Base-by-base conservation (phyloP, 2,113 vertebrate species). In the Myrmecobius fasciatus region DNA sequence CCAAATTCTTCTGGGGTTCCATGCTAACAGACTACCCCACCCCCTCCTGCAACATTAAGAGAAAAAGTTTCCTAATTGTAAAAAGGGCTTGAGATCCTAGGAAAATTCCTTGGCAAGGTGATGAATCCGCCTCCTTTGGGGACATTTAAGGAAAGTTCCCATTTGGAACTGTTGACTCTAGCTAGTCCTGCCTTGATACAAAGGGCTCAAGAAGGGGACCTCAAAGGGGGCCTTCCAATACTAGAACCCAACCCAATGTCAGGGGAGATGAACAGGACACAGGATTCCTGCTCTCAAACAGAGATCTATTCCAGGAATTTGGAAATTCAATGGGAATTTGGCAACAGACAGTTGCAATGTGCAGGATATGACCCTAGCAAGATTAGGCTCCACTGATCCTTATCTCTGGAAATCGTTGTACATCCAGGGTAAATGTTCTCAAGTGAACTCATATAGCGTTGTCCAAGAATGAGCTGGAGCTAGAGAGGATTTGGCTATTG, bases 341-440 rank as follows among this genome's bases (percentile, higher is more conserved):
- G 60, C 53, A 95, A 91, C 43, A 96, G 91, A 91, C 4, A 52
- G 89, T 89, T 94, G 47, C 10, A 52, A 54, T 28, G 49, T 88
- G 14, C 49, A 91, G 93, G 94, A 89, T 90, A 91, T 54, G 31
- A 92, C 93, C 67, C 47, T 67, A 31, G 83, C 9, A 47, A 88
- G 36, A 88, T 89, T 51, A 89, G 36, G 36, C 26, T 8, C 10
- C 90, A 92, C 52, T 93, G 46, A 90, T 94, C 96, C 91, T 95
- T 93, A 96, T 83, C 46, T 93, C 67, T 83, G 67, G 20, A 24
- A 51, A 0, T 90, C 36, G 48, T 93, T 96, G 96, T 96, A 93
- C 0, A 95, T 91, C 14, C n/a, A 92, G 46, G 54, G 24, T 60
- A 94, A 94, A 94, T 95, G 90, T 96, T 96, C 95, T 94, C 49